Conservation (phyloP, 2,888 invertebrate genomes). For the Spilarctia lutea region DNA sequence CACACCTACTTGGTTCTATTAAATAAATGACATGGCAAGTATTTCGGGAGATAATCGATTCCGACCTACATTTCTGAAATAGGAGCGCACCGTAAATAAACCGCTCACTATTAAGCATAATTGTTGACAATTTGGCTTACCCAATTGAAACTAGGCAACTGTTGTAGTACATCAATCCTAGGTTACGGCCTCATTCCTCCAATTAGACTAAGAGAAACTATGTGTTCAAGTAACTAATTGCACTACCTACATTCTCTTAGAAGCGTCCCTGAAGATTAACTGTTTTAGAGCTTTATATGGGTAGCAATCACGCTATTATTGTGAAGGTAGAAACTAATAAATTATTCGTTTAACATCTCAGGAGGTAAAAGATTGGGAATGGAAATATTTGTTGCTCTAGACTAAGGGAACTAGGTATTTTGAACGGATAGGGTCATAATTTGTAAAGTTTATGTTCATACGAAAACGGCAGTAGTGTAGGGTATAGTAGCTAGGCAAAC, state of each 20-base stretch:
- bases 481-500: too few species aligned
- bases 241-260: slow-evolving; percentile 8
- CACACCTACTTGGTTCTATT: not conserved
- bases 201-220: slow-evolving; percentile 17
- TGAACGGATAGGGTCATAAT: not conserved
- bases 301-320: slow-evolving; percentile 9
- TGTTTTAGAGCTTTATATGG: slow-evolving; percentile 5
- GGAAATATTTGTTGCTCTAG: slow-evolving; percentile 3
- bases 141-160: slow-evolving; percentile 8
- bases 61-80: slow-evolving; percentile 16
- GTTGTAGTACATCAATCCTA: slow-evolving; percentile 1
- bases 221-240: slow-evolving; percentile 3
- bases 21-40: not conserved
- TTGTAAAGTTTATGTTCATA: not conserved
- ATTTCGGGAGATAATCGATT: not conserved
- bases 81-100: slow-evolving; percentile 1
- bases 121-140: not conserved
- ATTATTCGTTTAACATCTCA: not conserved
- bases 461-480: not conserved
- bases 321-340: slow-evolving; percentile 2
- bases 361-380: slow-evolving; percentile 1
- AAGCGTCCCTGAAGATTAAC: slow-evolving; percentile 9
- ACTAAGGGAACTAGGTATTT: not conserved
- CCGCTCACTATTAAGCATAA: slow-evolving; percentile 1
- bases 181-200: not conserved